Percentiles rank a stretch among this genome's conserved stretches.
These are phyloP conservation scores for Myotis findleyi DNA, from an alignment of 2,797 vertebrate genomes.

Conservation along the genomic window DNA sequence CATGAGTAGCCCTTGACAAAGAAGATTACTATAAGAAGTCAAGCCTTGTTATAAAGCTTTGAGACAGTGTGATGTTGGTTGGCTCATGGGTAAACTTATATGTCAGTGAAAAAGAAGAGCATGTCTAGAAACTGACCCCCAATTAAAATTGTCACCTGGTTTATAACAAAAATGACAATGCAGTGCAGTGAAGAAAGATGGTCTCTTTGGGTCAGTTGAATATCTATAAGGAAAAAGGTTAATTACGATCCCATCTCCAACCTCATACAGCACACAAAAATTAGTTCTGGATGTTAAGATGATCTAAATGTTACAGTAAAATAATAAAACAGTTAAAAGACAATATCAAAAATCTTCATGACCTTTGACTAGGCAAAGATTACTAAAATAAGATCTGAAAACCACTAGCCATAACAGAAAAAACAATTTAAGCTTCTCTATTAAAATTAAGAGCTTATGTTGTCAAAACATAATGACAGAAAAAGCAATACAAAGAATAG, in stretches of 20 bases:
- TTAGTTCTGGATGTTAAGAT: not conserved
- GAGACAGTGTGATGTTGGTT: not conserved
- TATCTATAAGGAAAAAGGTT: not conserved
- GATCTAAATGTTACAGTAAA: constrained; percentile 18
- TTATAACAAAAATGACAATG: not conserved
- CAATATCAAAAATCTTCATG: not conserved
- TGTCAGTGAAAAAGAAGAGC: not conserved
- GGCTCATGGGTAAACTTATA: not conserved
- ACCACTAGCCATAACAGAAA: not conserved
- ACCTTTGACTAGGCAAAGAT: not conserved
- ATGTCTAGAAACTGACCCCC: not conserved
- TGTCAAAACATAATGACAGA: not conserved
- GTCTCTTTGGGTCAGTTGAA: not conserved
- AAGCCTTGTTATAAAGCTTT: not conserved
- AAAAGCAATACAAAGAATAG: not conserved
- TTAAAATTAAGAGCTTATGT: constrained; percentile 11
- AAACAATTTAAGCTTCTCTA: not conserved
- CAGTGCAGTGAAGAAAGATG: not conserved
- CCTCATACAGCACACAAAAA: not conserved
- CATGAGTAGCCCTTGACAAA: not conserved
- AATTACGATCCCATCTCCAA: not conserved
- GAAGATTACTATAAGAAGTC: not conserved
- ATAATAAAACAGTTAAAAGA: not conserved
- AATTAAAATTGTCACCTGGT: not conserved
- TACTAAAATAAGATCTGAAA: not conserved